phyloP scores from a whole-genome alignment of 2,888 invertebrate genomes.

The Halocaridina rubra region DNA sequence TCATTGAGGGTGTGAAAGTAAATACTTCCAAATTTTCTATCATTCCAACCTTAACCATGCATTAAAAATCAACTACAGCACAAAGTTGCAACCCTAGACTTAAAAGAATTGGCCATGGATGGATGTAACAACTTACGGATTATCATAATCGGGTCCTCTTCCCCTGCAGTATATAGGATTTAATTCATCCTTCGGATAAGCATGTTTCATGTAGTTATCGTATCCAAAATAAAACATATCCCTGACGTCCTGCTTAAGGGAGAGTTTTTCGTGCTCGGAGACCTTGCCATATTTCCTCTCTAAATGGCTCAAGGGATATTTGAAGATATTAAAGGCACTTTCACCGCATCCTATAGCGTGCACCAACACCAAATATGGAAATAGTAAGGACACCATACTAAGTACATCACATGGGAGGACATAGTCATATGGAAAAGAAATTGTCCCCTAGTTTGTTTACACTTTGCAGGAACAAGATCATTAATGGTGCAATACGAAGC shows the following conservation, averaged over 20 bases:
- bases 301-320: slow-evolving; percentile 37
- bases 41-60: too few species aligned
- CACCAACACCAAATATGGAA: not conserved
- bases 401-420: not conserved
- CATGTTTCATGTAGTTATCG: slow-evolving; percentile 75
- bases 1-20: too few species aligned
- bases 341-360: not conserved
- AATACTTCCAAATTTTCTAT: too few species aligned
- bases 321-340: slow-evolving; percentile 60
- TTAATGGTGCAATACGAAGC: too few species aligned
- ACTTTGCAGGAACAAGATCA: too few species aligned
- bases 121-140: slow-evolving; percentile 76
- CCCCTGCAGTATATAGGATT: slow-evolving; percentile 76
- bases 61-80: too few species aligned
- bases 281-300: slow-evolving; percentile 55
- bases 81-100: too few species aligned
- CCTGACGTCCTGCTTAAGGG: slow-evolving; percentile 68
- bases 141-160: slow-evolving; percentile 74
- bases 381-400: slow-evolving; percentile 5
- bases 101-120: too few species aligned
- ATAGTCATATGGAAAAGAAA: too few species aligned
- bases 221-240: slow-evolving; percentile 75
- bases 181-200: slow-evolving; percentile 75
- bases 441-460: too few species aligned
- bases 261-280: slow-evolving; percentile 45